Conservation (phyloP, 2,113 vertebrate species). For the Melanocharis versteri region DNA sequence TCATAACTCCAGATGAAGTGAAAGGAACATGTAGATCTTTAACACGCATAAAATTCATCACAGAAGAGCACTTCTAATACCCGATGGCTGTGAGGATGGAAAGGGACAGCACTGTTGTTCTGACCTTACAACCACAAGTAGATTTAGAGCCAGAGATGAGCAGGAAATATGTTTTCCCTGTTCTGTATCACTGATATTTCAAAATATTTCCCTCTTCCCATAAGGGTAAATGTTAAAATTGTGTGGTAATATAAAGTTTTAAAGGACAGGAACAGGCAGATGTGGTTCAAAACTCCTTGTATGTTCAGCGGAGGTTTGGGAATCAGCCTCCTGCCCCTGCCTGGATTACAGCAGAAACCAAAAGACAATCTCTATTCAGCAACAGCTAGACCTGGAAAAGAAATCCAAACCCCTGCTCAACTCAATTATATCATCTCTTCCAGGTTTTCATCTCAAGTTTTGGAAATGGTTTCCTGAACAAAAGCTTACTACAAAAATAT, state of each 20-base stretch:
- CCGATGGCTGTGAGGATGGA: background rate
- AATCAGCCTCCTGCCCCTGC: background rate
- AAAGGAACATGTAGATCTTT: background rate
- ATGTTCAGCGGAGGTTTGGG: fast-evolving
- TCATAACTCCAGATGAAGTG: background rate
- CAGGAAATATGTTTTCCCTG: background rate
- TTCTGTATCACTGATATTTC: background rate
- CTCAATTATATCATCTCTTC: background rate
- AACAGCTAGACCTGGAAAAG: background rate
- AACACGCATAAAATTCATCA: background rate
- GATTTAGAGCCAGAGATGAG: background rate
- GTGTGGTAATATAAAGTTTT: background rate
- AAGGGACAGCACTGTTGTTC: background rate
- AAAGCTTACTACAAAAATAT: background rate
- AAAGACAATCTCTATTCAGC: background rate
- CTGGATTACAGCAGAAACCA: background rate
- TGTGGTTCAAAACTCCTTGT: background rate
- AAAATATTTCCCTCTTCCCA: background rate
- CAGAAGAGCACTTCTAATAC: background rate
- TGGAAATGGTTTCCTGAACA: background rate
- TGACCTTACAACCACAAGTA: background rate
- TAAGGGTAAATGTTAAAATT: background rate
- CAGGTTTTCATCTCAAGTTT: background rate
- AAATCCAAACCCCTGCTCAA: fast-evolving
- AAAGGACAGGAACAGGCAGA: background rate